Base-by-base conservation (phyloP, 2,888 invertebrate genomes). In the Anticlea derivata region DNA sequence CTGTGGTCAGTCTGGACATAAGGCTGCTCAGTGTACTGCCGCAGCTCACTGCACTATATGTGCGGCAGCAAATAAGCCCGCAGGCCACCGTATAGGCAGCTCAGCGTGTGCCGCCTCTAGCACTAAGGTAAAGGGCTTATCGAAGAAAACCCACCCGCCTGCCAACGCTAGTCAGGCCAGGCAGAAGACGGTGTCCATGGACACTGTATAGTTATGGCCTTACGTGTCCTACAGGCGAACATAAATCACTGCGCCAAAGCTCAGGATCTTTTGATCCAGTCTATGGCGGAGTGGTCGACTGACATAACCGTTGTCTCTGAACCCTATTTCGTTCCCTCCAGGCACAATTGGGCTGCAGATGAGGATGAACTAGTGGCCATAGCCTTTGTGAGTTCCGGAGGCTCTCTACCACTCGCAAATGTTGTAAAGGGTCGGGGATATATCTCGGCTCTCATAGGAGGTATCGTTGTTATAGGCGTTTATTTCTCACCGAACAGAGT, bases 191-290 rank as follows among this genome's bases (percentile, higher is more conserved):
- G 13, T 7, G 22, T 1, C 11, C 4, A 33, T 33, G n/a, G 33
- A 30, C 3, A 11, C 4, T 1, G 8, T 6, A 7, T 31, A 33
- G 31, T 29, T 10, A 35, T 35, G 34, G 37, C 13, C 2, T n/a
- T 10, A 24, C 17, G 22, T 7, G 1, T 46, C 10, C 30, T 38
- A 0, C 47, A 39, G 20, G 31, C 22, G 13, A 45, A 45, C n/a
- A 1, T 45, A 10, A 41, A 41, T 30, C 41, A 34, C 45, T 51
- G 5, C 20, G 27, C 39, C 17, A 47, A 38, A 8, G 22, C 37
- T 13, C 37, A 45, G n/a, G 35, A 45, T 20, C 17, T 45, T n/a
- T 1, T 37, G 5, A 5, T 34, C 10, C 45, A 45, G 26, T 11
- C 26, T 33, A 33, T 39, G 33, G 33, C 47, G 11, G 17, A 47